Conservation (phyloP, 2,797 vertebrate species). For the Catharus ustulatus region DNA sequence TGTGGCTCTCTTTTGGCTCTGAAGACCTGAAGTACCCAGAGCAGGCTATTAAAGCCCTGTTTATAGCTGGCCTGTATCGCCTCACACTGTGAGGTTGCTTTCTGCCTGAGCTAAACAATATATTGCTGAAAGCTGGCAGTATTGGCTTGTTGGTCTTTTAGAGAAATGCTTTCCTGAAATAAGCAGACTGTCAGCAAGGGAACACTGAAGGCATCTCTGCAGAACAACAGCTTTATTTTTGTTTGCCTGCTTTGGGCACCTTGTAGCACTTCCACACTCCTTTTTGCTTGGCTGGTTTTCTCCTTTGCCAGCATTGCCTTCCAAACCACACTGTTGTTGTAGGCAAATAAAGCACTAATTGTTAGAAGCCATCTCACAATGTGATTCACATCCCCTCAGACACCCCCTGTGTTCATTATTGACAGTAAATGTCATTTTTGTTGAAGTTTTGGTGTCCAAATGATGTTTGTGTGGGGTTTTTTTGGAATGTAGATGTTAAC, state of each 20-base stretch:
- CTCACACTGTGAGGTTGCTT: background rate
- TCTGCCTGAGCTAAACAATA: background rate
- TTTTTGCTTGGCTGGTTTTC: background rate
- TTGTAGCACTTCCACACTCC: background rate
- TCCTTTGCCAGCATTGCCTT: background rate
- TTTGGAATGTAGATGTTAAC: background rate
- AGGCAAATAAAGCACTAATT: background rate
- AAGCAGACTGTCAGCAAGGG: background rate
- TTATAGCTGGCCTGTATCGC: background rate
- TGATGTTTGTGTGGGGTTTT: background rate
- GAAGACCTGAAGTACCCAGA: background rate
- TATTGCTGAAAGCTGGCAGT: background rate
- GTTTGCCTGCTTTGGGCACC: background rate
- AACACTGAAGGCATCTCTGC: background rate
- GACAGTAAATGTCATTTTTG: background rate
- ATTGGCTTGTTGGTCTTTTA: background rate
- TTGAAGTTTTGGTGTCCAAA: background rate
- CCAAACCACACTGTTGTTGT: background rate
- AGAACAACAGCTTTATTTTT: background rate
- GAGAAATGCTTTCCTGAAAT: background rate
- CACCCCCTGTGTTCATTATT: background rate
- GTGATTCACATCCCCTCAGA: background rate
- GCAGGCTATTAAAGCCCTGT: background rate
- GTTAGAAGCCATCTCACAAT: background rate
- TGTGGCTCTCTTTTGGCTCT: background rate